Percentiles rank a stretch among this genome's conserved stretches.
Evolutionary conservation across 2,797 vertebrate genomes (phyloP).

Genomic region (Xyrichtys novacula): DNA sequence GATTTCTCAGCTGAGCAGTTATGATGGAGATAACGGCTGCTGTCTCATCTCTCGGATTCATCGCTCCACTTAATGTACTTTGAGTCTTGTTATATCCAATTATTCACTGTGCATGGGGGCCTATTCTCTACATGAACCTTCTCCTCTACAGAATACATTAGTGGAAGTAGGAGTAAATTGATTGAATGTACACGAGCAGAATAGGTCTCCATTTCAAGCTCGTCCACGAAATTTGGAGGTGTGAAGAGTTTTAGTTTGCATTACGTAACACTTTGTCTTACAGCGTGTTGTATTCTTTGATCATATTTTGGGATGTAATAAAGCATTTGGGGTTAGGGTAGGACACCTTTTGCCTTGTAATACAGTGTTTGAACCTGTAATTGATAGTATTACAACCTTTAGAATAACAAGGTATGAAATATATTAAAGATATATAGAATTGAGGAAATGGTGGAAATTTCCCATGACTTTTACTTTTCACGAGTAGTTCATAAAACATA

Average conservation of each 20-base stretch:
- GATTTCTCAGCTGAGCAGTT: slow-evolving; percentile 65
- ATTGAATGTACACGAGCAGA: slow-evolving; percentile 19
- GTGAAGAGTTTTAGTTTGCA: not conserved
- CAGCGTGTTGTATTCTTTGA: not conserved
- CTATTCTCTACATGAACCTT: slow-evolving; percentile 41
- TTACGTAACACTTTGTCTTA: not conserved
- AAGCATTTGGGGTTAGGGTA: slow-evolving; percentile 17
- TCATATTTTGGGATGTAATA: not conserved
- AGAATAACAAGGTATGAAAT: slow-evolving; percentile 1
- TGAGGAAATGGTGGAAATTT: not conserved
- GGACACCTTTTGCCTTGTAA: not conserved
- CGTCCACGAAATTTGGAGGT: slow-evolving; percentile 4
- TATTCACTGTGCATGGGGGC: slow-evolving; percentile 21
- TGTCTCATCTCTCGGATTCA: slow-evolving; percentile 44
- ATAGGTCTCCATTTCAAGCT: not conserved
- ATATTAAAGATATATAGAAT: not conserved
- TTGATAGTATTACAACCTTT: slow-evolving; percentile 4
- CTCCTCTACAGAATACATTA: slow-evolving; percentile 34
- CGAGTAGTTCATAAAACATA: not conserved
- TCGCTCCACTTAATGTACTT: slow-evolving; percentile 46
- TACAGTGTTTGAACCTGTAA: slow-evolving; percentile 2
- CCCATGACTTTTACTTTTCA: not conserved
- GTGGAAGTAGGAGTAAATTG: slow-evolving; percentile 34
- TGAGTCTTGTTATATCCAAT: slow-evolving; percentile 54
- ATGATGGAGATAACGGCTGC: slow-evolving; percentile 46